Evolutionary conservation across 1,140 invertebrate genomes (phyloP).

Genomic region (Acromyrmex echinatior): DNA sequence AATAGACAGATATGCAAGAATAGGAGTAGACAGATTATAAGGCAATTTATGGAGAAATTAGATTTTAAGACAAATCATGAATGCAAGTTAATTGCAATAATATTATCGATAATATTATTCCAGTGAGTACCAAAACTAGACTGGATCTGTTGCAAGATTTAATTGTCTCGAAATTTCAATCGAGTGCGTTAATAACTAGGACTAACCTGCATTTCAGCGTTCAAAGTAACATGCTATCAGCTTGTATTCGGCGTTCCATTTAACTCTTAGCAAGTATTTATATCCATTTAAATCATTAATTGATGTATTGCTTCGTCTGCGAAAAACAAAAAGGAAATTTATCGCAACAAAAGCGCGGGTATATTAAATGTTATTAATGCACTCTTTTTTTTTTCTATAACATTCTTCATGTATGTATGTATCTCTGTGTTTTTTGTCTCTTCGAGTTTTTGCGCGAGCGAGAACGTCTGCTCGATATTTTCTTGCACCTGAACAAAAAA

Average conservation of each 20-base stretch:
- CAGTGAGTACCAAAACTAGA: conserved; percentile 65
- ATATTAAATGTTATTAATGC: background rate
- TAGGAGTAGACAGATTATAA: conserved; percentile 8
- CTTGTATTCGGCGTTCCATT: background rate
- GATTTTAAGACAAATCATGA: conserved; percentile 42
- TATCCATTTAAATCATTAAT: conserved; percentile 15
- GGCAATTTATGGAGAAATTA: conserved; percentile 32
- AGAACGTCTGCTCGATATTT: conserved; percentile 60
- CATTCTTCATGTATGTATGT: conserved; percentile 11
- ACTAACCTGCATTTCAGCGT: background rate
- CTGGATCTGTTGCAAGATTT: background rate
- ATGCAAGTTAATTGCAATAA: background rate
- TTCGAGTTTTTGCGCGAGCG: background rate
- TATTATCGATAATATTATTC: conserved; percentile 33
- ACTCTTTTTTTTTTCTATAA: background rate
- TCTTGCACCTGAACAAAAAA: conserved; percentile 56
- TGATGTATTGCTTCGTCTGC: background rate
- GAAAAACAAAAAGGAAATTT: background rate
- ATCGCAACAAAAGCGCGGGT: background rate
- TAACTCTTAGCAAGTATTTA: conserved; percentile 17
- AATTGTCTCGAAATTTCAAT: conserved; percentile 27
- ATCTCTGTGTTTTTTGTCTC: conserved; percentile 18
- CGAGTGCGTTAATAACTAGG: conserved; percentile 3
- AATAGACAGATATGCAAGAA: background rate
- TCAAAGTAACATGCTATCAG: background rate